Conservation (phyloP, 2,113 vertebrate genomes). For the Thermophis baileyi region DNA sequence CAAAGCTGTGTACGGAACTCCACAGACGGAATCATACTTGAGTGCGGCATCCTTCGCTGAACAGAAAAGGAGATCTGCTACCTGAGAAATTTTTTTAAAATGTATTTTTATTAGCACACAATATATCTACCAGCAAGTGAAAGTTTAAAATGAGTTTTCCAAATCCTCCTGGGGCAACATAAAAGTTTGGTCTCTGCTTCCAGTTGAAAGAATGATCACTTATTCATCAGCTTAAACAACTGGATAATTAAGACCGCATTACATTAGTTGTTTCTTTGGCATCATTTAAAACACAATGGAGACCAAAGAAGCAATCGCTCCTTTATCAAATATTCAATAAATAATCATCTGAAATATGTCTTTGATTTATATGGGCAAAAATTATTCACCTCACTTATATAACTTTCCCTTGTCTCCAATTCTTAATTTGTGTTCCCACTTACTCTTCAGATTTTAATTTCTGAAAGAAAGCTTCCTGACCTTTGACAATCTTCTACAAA, state of each 20-base stretch:
- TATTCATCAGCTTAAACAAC: not conserved
- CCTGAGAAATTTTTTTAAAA: conserved; percentile 57
- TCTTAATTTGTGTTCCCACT: no score
- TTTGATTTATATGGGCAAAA: not conserved
- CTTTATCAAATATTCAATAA: not conserved
- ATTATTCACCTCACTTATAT: not conserved
- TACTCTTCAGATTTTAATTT: not conserved
- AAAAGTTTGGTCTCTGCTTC: not conserved
- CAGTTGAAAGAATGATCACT: not conserved
- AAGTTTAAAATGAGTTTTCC: not conserved
- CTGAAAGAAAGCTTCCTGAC: not conserved
- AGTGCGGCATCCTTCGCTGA: conserved; percentile 65
- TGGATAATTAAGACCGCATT: not conserved
- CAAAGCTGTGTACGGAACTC: conserved; percentile 91
- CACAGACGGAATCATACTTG: conserved; percentile 78
- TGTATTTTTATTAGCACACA: not conserved
- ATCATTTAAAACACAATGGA: not conserved
- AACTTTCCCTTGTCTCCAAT: not conserved
- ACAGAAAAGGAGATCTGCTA: conserved; percentile 79
- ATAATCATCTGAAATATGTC: not conserved
- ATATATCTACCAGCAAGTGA: not conserved
- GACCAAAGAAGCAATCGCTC: not conserved
- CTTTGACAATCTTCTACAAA: not conserved
- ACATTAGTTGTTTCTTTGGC: not conserved
- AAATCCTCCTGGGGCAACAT: not conserved